These are phyloP conservation scores for Acanthurus lineatus DNA, from an alignment of 2,797 vertebrate genomes.

Conservation along the genomic window DNA sequence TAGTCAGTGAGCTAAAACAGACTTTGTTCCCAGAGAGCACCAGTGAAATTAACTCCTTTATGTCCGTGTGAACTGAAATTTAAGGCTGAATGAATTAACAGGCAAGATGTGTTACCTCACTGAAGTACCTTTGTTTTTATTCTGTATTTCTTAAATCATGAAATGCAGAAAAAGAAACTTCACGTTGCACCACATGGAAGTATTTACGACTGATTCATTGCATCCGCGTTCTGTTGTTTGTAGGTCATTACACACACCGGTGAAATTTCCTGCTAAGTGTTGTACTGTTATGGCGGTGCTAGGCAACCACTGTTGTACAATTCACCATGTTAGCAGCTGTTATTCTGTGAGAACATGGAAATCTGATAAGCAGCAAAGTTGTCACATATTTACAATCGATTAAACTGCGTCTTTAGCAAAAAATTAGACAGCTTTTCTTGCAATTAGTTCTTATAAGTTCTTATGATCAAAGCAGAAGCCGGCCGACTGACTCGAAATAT, in stretches of 20 bases:
- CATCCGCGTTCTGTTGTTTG: conserved; percentile 62
- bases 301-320: conserved; percentile 59
- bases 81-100: conserved; percentile 7
- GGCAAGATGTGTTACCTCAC: neutral
- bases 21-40: conserved; percentile 42
- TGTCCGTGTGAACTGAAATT: conserved; percentile 1
- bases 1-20: conserved; percentile 58
- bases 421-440: too few species aligned
- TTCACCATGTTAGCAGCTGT: conserved; percentile 41
- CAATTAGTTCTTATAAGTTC: neutral
- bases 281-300: conserved; percentile 70
- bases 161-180: neutral
- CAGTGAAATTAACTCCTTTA: conserved; percentile 18
- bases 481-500: neutral
- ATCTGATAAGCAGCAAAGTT: conserved; percentile 12
- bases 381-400: neutral
- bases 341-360: conserved; percentile 29
- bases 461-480: conserved; percentile 6
- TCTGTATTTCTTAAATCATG: neutral
- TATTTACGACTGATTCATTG: conserved; percentile 48
- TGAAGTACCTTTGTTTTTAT: neutral
- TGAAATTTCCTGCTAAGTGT: conserved; percentile 56
- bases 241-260: conserved; percentile 61
- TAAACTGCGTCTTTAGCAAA: neutral
- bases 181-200: conserved; percentile 63